Conservation (phyloP, 2,888 invertebrate species). For the Ormyrus rosae region DNA sequence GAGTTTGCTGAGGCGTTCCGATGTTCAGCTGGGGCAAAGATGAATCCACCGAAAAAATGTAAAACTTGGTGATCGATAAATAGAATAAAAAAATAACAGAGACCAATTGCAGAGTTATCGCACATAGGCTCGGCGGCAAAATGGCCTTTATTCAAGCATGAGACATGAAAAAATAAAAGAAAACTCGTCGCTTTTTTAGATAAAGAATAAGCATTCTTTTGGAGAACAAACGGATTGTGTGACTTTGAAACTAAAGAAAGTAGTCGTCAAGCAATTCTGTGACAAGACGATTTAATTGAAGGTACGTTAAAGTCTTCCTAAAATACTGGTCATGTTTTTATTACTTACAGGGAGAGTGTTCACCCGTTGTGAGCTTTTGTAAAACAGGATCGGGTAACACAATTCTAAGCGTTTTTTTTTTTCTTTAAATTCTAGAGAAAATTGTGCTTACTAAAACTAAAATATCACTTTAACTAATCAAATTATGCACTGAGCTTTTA, state of each 20-base stretch:
- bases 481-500: too few relatives aligned
- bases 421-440: too few relatives aligned
- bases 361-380: too few relatives aligned
- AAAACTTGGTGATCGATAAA: slow-evolving; percentile 72
- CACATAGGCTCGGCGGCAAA: background rate
- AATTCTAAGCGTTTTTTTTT: too few relatives aligned
- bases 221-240: slow-evolving; percentile 12
- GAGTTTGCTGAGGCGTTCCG: slow-evolving; percentile 76
- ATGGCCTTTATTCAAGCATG: slow-evolving; percentile 24
- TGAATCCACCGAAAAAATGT: slow-evolving; percentile 77
- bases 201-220: slow-evolving; percentile 28
- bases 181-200: slow-evolving; percentile 36
- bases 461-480: too few relatives aligned
- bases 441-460: too few relatives aligned
- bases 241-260: slow-evolving; percentile 14
- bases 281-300: background rate
- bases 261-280: slow-evolving; percentile 1
- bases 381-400: too few relatives aligned
- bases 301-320: background rate
- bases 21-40: slow-evolving; percentile 74
- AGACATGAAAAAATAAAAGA: slow-evolving; percentile 4
- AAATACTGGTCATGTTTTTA: background rate
- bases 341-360: too few relatives aligned
- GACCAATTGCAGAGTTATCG: background rate
- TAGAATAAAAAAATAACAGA: background rate